These are phyloP conservation scores for Typhlichthys eigenmanni DNA, from an alignment of 2,797 vertebrate species.

Conservation along the genomic window DNA sequence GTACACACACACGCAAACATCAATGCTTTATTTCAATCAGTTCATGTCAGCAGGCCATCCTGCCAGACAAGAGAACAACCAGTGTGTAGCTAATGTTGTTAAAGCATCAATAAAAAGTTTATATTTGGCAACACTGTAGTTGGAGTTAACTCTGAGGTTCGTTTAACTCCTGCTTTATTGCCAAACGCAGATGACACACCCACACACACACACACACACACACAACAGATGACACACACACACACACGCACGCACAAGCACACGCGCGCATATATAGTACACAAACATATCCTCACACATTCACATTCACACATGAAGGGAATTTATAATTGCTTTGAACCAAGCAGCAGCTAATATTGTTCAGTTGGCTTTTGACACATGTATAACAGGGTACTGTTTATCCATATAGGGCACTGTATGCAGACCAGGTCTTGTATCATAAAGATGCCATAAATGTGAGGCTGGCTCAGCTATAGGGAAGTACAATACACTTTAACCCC, in stretches of 20 bases:
- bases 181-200: neutral
- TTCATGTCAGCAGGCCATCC: conserved; percentile 14
- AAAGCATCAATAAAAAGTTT: conserved; percentile 23
- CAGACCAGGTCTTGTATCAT: conserved; percentile 14
- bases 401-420: conserved; percentile 14
- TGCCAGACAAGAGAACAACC: conserved; percentile 29
- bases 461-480: conserved; percentile 14
- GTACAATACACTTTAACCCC: conserved; percentile 27
- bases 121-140: conserved; percentile 20
- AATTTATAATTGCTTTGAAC: conserved; percentile 10
- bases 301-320: neutral
- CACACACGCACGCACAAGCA: too few species aligned
- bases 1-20: neutral
- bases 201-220: neutral
- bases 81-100: conserved; percentile 19
- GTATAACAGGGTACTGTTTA: neutral
- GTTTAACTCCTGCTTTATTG: neutral
- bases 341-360: conserved; percentile 3
- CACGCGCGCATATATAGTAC: too few species aligned
- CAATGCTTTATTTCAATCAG: neutral
- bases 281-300: neutral
- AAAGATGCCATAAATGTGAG: conserved; percentile 22
- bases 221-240: conserved; percentile 2
- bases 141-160: conserved; percentile 15
- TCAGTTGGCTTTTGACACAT: conserved; percentile 7